phyloP scores from a whole-genome alignment of 1,140 invertebrate species.

The Brachionus calyciflorus region DNA sequence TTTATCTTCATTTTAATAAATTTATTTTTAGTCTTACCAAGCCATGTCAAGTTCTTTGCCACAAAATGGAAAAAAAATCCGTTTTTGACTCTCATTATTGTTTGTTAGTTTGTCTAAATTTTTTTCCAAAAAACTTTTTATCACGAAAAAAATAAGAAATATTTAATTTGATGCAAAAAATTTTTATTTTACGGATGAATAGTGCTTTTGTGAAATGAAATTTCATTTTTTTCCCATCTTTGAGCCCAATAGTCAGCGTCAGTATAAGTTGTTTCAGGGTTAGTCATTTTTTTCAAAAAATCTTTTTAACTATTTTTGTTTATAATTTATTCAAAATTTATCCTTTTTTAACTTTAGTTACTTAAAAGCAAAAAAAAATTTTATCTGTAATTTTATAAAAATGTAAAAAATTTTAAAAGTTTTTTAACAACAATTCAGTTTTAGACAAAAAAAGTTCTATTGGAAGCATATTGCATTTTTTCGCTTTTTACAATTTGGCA shows the following conservation, averaged over 20 bases:
- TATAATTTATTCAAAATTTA: slow-evolving; percentile 3
- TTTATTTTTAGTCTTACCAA: not conserved
- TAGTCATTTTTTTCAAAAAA: slow-evolving; percentile 21
- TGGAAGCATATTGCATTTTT: too few species aligned
- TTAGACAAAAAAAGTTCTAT: too few species aligned
- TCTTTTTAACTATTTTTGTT: slow-evolving; percentile 27
- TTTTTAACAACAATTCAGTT: too few species aligned
- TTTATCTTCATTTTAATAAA: not conserved
- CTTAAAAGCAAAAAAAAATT: too few species aligned
- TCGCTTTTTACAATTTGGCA: too few species aligned
- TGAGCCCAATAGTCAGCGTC: not conserved
- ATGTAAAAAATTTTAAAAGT: too few species aligned
- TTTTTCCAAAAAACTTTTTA: slow-evolving; percentile 32
- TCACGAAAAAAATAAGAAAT: not conserved
- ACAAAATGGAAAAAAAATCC: slow-evolving; percentile 42
- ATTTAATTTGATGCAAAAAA: too few species aligned
- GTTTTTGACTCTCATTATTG: not conserved
- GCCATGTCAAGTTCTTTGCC: slow-evolving; percentile 45
- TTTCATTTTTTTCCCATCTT: not conserved
- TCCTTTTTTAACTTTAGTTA: not conserved
- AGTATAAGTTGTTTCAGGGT: not conserved
- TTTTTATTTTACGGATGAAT: slow-evolving; percentile 6
- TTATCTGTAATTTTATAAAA: too few species aligned
- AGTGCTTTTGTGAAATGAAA: not conserved
- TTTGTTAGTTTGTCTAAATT: not conserved